Percentiles rank a stretch among this genome's conserved stretches.
Conservation (phyloP, 2,113 vertebrate species). For the Pelmatolapia mariae region DNA sequence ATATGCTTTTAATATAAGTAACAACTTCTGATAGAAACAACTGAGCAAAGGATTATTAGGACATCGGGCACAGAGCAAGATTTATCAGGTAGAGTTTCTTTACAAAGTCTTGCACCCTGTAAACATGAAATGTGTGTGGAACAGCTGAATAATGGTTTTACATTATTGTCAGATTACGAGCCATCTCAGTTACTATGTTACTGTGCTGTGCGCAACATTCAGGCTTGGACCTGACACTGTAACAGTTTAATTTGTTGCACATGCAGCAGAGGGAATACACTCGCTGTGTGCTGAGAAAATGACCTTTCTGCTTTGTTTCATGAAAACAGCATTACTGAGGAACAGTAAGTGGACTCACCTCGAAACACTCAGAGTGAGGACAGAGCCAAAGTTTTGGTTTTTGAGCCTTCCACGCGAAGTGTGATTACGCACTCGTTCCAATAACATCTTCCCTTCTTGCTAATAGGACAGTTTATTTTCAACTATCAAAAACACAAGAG, state of each 20-base stretch:
- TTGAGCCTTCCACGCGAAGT: not conserved
- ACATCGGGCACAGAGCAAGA: not conserved
- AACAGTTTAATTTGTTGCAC: not conserved
- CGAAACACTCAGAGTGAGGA: not conserved
- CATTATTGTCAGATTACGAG: not conserved
- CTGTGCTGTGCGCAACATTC: not conserved
- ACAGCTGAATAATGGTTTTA: not conserved
- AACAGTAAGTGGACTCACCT: not conserved
- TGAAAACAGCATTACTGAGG: not conserved
- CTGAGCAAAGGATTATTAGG: rapidly evolving
- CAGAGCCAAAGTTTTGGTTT: not conserved
- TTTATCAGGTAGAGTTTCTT: not conserved
- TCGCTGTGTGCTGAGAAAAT: not conserved
- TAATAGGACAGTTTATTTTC: not conserved
- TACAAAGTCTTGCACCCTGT: not conserved
- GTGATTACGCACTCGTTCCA: not conserved
- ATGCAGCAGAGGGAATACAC: not conserved
- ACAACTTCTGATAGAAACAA: not conserved
- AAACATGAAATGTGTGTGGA: not conserved
- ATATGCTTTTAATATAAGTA: not conserved
- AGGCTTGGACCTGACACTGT: not conserved
- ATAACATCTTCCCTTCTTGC: not conserved
- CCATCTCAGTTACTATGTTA: not conserved
- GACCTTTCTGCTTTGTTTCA: not conserved
- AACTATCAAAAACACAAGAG: not conserved